Evolutionary conservation across 2,888 invertebrate species (phyloP), one percentile per base, ranked within the genome.

Genomic region (Coelopa pilipes): DNA sequence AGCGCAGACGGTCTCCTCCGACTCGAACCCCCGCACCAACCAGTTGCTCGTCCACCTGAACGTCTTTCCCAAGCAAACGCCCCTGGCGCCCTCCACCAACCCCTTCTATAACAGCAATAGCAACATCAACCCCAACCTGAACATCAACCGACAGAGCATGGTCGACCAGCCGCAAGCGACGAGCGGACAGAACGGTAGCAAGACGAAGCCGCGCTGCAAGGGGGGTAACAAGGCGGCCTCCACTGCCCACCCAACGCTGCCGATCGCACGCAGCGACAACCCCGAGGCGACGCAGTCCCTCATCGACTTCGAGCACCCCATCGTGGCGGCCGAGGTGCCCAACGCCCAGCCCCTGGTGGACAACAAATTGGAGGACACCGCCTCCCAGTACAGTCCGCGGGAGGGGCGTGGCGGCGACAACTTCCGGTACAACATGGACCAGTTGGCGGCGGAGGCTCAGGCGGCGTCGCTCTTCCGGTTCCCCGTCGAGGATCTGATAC

Each of bases 41-140:
- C 91, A 91, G 81, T 90, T 92, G 88, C 88, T 92, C 79, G 89
- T 92, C 7, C 92, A 92, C 75, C 85, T 92, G n/a, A 92, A 92
- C 85, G 85, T 92, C 11, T 92, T 90, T 80, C 90, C 90, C 0
- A 88, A 90, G 70, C 89, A 87, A 74, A 90, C 89, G 68, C 76
- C 12, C 10, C 12, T 55, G 1, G 70, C 78, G 5, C 76, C 78
- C 5, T 85, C 85, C n/a, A 85, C 83, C 1, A 85, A 85, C 80
- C 85, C 85, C 0, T 85, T 85, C 49, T 84, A 85, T 71, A 69
- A 21, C 60, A 74, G 13, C 60, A 72, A 24, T 65, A 73, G 65
- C 50, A 69, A 13, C 53, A 63, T 12, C 13, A 34, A 11, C 21
- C 9, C 9, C 50, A 53, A 50, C 21, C 10, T 57, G n/a, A 55